Percentiles rank a stretch among this genome's conserved stretches.
Conservation (phyloP, 30 jellyfish, hydroid and myxozoan species). For the Hydractinia symbiolongicarpus region DNA sequence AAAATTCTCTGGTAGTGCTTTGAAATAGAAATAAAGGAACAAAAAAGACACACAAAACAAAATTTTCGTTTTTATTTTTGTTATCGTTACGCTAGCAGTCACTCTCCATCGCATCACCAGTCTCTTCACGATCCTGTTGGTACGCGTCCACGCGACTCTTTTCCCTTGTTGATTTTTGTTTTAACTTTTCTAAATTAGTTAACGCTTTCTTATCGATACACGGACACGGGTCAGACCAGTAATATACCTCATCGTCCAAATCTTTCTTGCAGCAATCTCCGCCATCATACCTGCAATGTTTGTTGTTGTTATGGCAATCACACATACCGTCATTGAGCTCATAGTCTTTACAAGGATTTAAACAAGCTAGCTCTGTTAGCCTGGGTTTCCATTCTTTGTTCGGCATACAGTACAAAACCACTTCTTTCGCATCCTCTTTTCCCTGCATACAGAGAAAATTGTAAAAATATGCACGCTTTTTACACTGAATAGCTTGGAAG, state of each 20-base stretch:
- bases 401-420: slow-evolving; percentile 61
- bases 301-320: slow-evolving; percentile 71
- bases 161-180: background rate
- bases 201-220: slow-evolving; percentile 32
- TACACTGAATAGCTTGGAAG: too few relatives aligned
- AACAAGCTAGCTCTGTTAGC: slow-evolving; percentile 31
- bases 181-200: background rate
- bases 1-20: too few relatives aligned
- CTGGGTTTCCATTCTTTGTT: slow-evolving; percentile 53
- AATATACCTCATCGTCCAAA: background rate
- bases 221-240: slow-evolving; percentile 5
- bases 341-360: slow-evolving; percentile 31
- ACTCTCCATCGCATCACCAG: too few relatives aligned
- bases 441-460: background rate
- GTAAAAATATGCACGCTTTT: too few relatives aligned
- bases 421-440: slow-evolving; percentile 2
- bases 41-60: too few relatives aligned
- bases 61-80: too few relatives aligned
- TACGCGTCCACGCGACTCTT: background rate
- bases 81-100: too few relatives aligned
- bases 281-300: slow-evolving; percentile 70
- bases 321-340: slow-evolving; percentile 52
- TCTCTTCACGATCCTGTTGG: too few relatives aligned
- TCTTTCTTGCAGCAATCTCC: slow-evolving; percentile 75
- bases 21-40: too few relatives aligned